Base-by-base conservation (phyloP, 2,113 vertebrate species). In the Lophochroa leadbeateri region DNA sequence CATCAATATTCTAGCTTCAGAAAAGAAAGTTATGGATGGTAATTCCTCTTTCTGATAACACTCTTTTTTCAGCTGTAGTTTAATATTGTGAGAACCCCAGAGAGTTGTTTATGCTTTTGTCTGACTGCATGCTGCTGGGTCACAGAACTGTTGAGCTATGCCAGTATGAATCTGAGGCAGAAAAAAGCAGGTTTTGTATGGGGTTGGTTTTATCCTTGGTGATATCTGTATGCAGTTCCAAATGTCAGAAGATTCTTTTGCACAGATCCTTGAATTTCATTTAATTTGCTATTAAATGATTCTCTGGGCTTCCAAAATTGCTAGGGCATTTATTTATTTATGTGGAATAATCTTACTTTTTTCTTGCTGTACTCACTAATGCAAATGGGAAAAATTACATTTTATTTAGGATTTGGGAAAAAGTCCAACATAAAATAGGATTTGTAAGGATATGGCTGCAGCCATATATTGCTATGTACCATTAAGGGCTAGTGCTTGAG, bases 81-180 rank as follows among this genome's bases (percentile, higher is more conserved):
- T 63, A 64, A 60, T 58, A 41, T 15, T 79, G 47, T 57, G 37
- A 82, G 50, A 85, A 82, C 9, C 39, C 31, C 11, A 37, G 29
- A 58, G n/a, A 44, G 7, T 14, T 3, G 1, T 65, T 86, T 78
- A 25, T 89, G 49, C 35, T 81, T 15, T 77, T 61, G 33, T 28
- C 35, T 77, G 21, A 72, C 25, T 33, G 44, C 13, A 0, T 50
- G 18, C 24, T 0, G 1, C 2, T 8, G 44, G 19, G 35, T 77
- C 23, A 41, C 10, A 65, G 35, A 52, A 80, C 18, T 33, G 7
- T 64, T 50, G 63, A 61, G 12, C 21, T 77, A 16, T 47, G 55
- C 28, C 41, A 60, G 5, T 57, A 20, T 61, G 44, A 83, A 80
- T 65, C 44, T 33, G 41, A 67, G 33, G 47, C 57, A 86, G 58